Evolutionary conservation across 2,888 invertebrate species (phyloP).

Genomic region (Esperia sulphurella): DNA sequence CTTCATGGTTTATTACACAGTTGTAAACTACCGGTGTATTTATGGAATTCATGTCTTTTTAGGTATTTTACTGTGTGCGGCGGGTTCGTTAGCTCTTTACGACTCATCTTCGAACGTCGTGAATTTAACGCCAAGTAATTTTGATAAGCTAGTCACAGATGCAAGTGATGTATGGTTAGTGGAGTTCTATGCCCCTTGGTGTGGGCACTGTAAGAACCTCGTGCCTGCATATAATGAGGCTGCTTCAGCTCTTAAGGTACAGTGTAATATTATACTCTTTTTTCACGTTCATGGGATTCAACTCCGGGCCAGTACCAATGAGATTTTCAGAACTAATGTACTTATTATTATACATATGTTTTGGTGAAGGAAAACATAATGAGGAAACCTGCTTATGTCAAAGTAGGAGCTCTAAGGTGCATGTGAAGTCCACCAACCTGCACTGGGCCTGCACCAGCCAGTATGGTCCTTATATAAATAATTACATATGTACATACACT

Average conservation of each 20-base stretch:
- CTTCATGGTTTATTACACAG: constrained; percentile 18
- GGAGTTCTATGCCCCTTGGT: constrained; percentile 98
- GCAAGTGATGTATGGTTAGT: constrained; percentile 96
- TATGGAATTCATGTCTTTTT: constrained; percentile 24
- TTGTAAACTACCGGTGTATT: constrained; percentile 30
- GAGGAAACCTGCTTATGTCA: too few relatives aligned
- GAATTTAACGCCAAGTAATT: constrained; percentile 92
- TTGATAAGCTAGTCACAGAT: constrained; percentile 89
- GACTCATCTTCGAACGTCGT: constrained; percentile 87
- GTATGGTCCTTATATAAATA: too few relatives aligned
- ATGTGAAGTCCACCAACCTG: too few relatives aligned
- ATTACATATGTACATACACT: too few relatives aligned
- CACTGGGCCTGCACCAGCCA: too few relatives aligned
- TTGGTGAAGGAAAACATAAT: too few relatives aligned
- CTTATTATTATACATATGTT: too few relatives aligned
- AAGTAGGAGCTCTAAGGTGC: too few relatives aligned
- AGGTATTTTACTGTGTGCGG: constrained; percentile 60
- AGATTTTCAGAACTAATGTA: too few relatives aligned
- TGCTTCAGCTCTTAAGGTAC: constrained; percentile 93
- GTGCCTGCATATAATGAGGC: constrained; percentile 97
- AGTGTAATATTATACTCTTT: neutral
- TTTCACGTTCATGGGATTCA: too few relatives aligned
- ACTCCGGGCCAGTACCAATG: too few relatives aligned
- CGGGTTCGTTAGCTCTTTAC: constrained; percentile 77
- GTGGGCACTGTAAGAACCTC: constrained; percentile 93